Base-by-base conservation (phyloP, 2,888 invertebrate species). In the Drosophila barbarae region DNA sequence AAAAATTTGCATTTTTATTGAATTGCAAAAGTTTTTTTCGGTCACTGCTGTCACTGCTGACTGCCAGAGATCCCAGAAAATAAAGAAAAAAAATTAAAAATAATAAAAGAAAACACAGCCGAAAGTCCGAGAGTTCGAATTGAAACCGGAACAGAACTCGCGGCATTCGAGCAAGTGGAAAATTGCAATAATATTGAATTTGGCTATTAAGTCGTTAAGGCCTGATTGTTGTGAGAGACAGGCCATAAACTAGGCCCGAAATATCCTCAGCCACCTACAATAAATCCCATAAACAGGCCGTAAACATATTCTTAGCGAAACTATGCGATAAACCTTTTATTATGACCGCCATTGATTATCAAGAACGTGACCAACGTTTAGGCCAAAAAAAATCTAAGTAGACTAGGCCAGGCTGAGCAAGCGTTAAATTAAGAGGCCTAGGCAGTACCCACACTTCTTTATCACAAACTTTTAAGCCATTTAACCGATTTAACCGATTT, bases 401-500 rank as follows among this genome's bases (percentile, higher is more conserved):
- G 55, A 46, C 60, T 41, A 23, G 46, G 3, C 47, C 49, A 18
- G 64, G 57, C 60, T 61, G 79, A 80, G 59, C 44, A 53, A 71
- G 69, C 76, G 67, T 65, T 61, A 74, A 80, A 83, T 77, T 72
- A 68, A 69, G 60, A 47, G 51, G 38, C 32, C 32, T 7, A 38
- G 30, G 15, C 0, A 26, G 23, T 6, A 42, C 23, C 30, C 15
- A 21, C 28, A 46, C 51, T 38, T 35, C 59, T 82, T 84, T 84
- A 79, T 79, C 79, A 70, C 58, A 79, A 83, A 84, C 73, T 84
- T 79, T 79, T 83, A 72, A 84, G 84, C 84, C 85, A 80, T 85
- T 80, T 85, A 80, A 80, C 79, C 79, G 78, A 80, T 84, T 79
- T 78, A 79, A 79, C 85, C 80, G 78, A 66, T 79, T 82, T 78